Percentiles rank a stretch among this genome's conserved stretches.
Evolutionary conservation across 1,140 invertebrate species (phyloP).

Genomic region (Drosophila persimilis): DNA sequence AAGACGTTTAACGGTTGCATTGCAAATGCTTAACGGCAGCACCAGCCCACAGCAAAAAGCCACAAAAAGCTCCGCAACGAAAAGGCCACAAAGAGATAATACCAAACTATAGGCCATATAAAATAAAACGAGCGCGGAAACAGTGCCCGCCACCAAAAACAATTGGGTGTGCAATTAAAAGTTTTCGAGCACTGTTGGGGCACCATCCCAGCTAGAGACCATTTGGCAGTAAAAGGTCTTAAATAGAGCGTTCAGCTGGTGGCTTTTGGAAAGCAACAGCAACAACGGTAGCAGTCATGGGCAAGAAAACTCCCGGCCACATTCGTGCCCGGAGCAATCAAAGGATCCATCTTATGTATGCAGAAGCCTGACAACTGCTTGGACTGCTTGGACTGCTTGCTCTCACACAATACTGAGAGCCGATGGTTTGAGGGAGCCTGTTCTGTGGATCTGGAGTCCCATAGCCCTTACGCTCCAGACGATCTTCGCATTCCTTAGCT

Average conservation of each 20-base stretch:
- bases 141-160: constrained; percentile 4
- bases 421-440: too few relatives aligned
- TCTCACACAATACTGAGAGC: too few relatives aligned
- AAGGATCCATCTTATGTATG: neutral
- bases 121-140: constrained; percentile 17
- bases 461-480: too few relatives aligned
- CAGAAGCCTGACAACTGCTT: neutral
- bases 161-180: constrained; percentile 62
- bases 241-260: constrained; percentile 64
- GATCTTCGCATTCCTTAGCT: too few relatives aligned
- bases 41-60: constrained; percentile 12
- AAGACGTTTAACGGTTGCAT: constrained; percentile 36
- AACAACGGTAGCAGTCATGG: constrained; percentile 1
- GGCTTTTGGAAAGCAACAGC: constrained; percentile 41
- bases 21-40: constrained; percentile 22
- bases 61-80: constrained; percentile 33
- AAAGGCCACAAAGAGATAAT: constrained; percentile 41
- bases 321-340: too few relatives aligned
- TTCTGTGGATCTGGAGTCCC: too few relatives aligned
- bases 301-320: too few relatives aligned
- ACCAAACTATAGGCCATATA: constrained; percentile 51
- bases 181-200: constrained; percentile 34
- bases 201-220: neutral
- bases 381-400: too few relatives aligned
- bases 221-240: constrained; percentile 39